These are phyloP conservation scores for Halcyon malimbica DNA, from an alignment of 2,113 vertebrate species.

Conservation along the genomic window DNA sequence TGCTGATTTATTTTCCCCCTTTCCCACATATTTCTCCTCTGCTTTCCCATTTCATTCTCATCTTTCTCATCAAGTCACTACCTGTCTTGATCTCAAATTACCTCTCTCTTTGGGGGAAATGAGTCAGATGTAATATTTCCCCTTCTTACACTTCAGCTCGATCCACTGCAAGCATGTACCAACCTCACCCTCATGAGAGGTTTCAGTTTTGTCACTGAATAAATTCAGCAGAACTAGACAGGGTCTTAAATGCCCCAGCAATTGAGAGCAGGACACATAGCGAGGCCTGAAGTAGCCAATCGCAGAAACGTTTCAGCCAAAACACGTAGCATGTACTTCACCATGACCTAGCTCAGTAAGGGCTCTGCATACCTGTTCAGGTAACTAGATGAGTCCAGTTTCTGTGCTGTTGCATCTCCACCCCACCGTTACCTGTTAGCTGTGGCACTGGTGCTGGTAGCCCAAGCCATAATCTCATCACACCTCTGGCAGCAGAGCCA, in stretches of 20 bases:
- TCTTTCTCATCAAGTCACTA: neutral
- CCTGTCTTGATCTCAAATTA: neutral
- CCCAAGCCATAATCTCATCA: neutral
- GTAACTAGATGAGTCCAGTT: neutral
- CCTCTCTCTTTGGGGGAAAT: neutral
- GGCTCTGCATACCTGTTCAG: neutral
- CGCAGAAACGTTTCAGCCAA: neutral
- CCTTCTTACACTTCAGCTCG: neutral
- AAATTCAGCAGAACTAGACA: neutral
- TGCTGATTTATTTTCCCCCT: neutral
- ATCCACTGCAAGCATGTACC: accelerated
- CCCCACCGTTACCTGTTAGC: neutral
- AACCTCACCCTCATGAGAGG: accelerated
- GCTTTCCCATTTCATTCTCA: neutral
- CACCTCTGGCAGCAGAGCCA: neutral
- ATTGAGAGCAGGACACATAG: accelerated
- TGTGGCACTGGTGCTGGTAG: neutral
- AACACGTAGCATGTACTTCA: accelerated
- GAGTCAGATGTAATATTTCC: neutral
- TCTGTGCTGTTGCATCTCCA: neutral
- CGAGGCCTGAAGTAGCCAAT: neutral
- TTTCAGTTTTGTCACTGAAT: accelerated
- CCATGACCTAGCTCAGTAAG: neutral
- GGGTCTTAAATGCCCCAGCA: neutral
- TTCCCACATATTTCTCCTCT: neutral